Percentiles rank a stretch among this genome's conserved stretches.
These are phyloP conservation scores for Stramonita haemastoma DNA, from an alignment of 2,888 invertebrate species.

Conservation along the genomic window DNA sequence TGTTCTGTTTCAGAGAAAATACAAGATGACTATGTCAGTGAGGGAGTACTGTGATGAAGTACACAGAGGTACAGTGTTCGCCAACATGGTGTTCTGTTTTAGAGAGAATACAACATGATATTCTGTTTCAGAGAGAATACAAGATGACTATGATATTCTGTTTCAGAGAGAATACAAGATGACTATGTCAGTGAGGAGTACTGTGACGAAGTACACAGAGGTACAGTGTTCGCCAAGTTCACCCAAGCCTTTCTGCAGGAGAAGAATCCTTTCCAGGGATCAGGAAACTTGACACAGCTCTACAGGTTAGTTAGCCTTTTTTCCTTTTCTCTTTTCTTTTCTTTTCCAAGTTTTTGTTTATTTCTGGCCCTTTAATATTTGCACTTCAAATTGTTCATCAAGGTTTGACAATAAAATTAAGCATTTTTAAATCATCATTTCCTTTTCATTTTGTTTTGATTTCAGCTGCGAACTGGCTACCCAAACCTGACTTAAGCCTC, in stretches of 20 bases:
- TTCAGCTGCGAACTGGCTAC: too few relatives aligned
- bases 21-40: slow-evolving; percentile 55
- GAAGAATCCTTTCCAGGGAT: slow-evolving; percentile 28
- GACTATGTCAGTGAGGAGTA: slow-evolving; percentile 57
- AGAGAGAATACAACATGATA: too few relatives aligned
- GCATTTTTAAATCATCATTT: too few relatives aligned
- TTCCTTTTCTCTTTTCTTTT: too few relatives aligned
- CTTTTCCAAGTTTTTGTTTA: too few relatives aligned
- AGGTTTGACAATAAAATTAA: too few relatives aligned
- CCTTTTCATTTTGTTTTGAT: too few relatives aligned
- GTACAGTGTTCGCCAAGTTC: neutral
- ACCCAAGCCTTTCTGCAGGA: slow-evolving; percentile 26
- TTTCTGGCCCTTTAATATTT: too few relatives aligned
- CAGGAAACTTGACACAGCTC: slow-evolving; percentile 50
- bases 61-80: slow-evolving; percentile 45
- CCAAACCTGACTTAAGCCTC: too few relatives aligned
- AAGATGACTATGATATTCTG: slow-evolving; percentile 43
- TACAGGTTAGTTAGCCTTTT: slow-evolving; percentile 53
- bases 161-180: slow-evolving; percentile 63
- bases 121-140: slow-evolving; percentile 60
- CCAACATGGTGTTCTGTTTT: neutral
- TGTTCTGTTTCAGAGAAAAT: slow-evolving; percentile 58
- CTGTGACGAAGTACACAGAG: slow-evolving; percentile 51
- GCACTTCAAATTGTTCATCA: too few relatives aligned
- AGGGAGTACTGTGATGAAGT: slow-evolving; percentile 53